These are phyloP conservation scores for Zaprionus capensis DNA, from an alignment of 1,140 invertebrate genomes.

Conservation along the genomic window DNA sequence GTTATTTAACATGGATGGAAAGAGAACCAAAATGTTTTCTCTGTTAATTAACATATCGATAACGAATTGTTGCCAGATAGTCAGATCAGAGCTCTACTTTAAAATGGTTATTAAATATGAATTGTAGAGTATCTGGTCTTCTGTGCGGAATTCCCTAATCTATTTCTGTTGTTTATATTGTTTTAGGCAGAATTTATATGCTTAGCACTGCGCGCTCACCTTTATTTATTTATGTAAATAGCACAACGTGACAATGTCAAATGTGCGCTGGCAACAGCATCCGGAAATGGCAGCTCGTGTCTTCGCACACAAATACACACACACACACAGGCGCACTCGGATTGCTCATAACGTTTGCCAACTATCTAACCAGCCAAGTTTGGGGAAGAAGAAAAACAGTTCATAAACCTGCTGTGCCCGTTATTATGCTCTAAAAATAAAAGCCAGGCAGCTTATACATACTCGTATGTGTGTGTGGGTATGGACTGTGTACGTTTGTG, in stretches of 20 bases:
- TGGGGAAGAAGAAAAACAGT: constrained; percentile 33
- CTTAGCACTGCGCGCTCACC: constrained; percentile 47
- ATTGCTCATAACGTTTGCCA: neutral
- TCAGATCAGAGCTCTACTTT: too few species aligned
- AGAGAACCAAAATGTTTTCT: too few species aligned
- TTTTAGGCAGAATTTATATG: constrained; percentile 69
- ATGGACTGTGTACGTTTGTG: neutral
- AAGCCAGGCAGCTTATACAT: constrained; percentile 25
- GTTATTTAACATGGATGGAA: too few species aligned
- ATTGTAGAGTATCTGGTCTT: constrained; percentile 8
- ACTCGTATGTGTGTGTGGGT: neutral
- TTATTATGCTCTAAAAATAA: constrained; percentile 68
- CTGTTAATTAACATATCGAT: too few species aligned
- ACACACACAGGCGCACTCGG: neutral
- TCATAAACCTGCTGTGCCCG: constrained; percentile 58
- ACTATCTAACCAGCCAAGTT: constrained; percentile 9
- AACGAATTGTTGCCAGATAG: too few species aligned
- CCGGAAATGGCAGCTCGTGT: constrained; percentile 24
- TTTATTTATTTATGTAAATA: constrained; percentile 66
- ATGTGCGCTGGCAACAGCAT: constrained; percentile 38
- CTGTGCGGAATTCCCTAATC: neutral
- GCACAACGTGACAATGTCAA: constrained; percentile 77
- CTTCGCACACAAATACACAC: neutral
- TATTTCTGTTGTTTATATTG: constrained; percentile 33
- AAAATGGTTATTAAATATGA: neutral